Percentiles rank a stretch among this genome's conserved stretches.
phyloP scores from a whole-genome alignment of 2,888 invertebrate genomes.

The Drosophila buzzatii region DNA sequence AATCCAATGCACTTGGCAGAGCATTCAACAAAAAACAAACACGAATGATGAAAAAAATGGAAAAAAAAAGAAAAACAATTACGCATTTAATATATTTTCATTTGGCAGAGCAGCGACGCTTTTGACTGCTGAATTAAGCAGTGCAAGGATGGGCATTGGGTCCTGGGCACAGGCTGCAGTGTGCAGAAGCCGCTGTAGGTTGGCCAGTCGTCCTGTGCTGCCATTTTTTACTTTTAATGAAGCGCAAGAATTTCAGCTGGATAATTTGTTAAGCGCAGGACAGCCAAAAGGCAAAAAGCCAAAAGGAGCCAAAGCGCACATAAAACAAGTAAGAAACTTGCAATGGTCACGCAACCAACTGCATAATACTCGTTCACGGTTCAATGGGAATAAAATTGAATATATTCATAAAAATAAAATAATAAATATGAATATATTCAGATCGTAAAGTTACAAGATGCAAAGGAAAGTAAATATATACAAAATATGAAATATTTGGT shows the following conservation, averaged over 20 bases:
- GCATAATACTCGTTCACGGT: neutral
- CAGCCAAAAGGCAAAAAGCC: conserved; percentile 75
- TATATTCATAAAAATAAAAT: too few relatives aligned
- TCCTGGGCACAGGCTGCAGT: neutral
- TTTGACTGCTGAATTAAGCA: conserved; percentile 61
- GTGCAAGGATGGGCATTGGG: neutral
- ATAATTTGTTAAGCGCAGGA: conserved; percentile 81
- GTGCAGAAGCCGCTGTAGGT: neutral
- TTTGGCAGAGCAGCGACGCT: conserved; percentile 53
- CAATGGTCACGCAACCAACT: neutral
- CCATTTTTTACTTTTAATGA: conserved; percentile 83
- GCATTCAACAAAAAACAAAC: conserved; percentile 52
- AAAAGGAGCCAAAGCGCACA: conserved; percentile 48
- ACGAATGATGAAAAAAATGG: conserved; percentile 18
- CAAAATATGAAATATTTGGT: too few relatives aligned
- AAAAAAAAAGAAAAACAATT: conserved; percentile 76
- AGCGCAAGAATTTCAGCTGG: conserved; percentile 82
- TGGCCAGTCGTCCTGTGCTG: conserved; percentile 52
- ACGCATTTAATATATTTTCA: conserved; percentile 79
- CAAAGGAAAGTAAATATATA: too few relatives aligned
- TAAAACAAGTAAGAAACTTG: neutral
- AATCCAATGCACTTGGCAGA: conserved; percentile 71
- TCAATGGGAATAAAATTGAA: neutral
- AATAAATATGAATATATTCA: too few relatives aligned
- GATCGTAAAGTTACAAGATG: too few relatives aligned